Evolutionary conservation across 1,140 invertebrate genomes (phyloP), one percentile per base, ranked within the genome.

Genomic region (Drosophila cardini): DNA sequence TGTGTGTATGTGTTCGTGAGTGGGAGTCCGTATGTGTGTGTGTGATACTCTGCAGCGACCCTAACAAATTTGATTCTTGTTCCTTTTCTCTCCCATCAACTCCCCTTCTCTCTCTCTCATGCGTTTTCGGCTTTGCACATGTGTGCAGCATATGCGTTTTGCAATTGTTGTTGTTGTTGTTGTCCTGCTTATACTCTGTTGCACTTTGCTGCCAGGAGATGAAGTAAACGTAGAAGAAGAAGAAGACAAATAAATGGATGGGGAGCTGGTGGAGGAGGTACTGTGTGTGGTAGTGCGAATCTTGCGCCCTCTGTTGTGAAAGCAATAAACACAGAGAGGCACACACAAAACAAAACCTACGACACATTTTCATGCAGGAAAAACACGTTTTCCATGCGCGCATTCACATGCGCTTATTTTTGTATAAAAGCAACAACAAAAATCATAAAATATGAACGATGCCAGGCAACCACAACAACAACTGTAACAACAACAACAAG

Each of bases 361-460:
- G 72, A 72, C 77, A 78, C 61, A 82, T 78, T 79, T 77, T 68
- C 46, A 64, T 46, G 45, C 34, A 16, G 34, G 30, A 55, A 65
- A 85, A 82, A 86, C 82, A 87, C 76, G 82, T 86, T 87, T 82
- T 86, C 32, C 72, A 62, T 57, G 60, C 56, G 60, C 56, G 60
- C 60, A 15, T 32, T 43, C 67, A 70, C 71, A 80, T 74, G 72
- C 72, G 72, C 57, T 70, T 74, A 74, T 74, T 74, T 73, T 57
- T 57, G 48, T 69, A 68, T 53, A 58, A 65, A 43, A 64, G 11
- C 45, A 64, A 11, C 45, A 40, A 63, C 76, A 80, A 75, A 81
- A 52, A 71, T 53, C 61, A 64, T 52, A 68, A 81, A 55, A 61
- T 55, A 73, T 46, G 32, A 55, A 55, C 55, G 40, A 38, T 52